phyloP scores from a whole-genome alignment of 35 echinoderm and acorn worm species.

The Nesometra sesokonis region DNA sequence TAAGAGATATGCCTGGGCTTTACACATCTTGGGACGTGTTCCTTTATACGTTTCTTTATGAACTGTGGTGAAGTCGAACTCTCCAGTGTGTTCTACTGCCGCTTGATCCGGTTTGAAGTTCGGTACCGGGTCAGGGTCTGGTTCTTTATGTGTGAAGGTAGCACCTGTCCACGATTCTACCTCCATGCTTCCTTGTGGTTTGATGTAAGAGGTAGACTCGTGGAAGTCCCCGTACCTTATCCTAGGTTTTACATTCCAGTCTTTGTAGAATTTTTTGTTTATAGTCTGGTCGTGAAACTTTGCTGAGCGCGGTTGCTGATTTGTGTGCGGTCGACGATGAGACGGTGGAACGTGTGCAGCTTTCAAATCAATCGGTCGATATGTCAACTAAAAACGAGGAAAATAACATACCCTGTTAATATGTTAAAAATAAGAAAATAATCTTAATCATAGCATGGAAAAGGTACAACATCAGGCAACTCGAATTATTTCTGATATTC shows the following conservation, averaged over 20 bases:
- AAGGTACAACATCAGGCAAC: too few species aligned
- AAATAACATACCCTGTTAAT: too few species aligned
- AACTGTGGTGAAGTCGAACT: conserved; percentile 74
- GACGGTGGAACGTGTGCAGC: conserved; percentile 14
- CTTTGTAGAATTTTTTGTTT: conserved; percentile 79
- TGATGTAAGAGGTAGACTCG: conserved; percentile 58
- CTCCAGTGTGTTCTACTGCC: conserved; percentile 15
- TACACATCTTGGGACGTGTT: conserved; percentile 36
- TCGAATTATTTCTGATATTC: too few species aligned
- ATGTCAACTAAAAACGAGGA: conserved; percentile 37
- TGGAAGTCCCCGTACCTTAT: conserved; percentile 74
- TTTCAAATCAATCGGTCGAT: conserved; percentile 40
- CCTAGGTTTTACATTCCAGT: conserved; percentile 76
- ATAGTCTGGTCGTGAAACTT: conserved; percentile 84
- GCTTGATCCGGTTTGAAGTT: conserved; percentile 30
- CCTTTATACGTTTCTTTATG: conserved; percentile 78
- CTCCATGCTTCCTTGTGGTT: conserved; percentile 52
- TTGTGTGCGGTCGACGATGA: conserved; percentile 34
- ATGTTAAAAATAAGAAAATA: too few species aligned
- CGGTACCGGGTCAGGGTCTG: conserved; percentile 20
- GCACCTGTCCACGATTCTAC: conserved; percentile 31
- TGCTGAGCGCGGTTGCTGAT: conserved; percentile 14
- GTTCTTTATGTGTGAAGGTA: conserved; percentile 27
- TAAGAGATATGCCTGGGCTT: conserved; percentile 52
- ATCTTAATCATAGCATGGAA: too few species aligned